Base-by-base conservation (phyloP, 1,140 invertebrate genomes). In the Reticulitermes speratus region DNA sequence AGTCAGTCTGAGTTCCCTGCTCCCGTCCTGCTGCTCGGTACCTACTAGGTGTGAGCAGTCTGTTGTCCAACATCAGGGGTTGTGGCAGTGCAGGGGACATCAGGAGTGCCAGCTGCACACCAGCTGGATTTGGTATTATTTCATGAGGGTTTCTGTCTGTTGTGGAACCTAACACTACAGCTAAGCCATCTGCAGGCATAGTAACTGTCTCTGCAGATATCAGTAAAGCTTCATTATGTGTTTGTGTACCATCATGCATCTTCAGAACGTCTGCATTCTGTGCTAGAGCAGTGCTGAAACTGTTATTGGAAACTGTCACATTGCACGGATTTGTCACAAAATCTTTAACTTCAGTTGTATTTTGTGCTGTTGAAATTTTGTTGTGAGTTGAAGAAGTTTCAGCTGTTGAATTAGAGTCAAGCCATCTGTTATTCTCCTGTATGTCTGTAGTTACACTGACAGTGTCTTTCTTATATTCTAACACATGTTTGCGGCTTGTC, bases 1-100 rank as follows among this genome's bases (percentile, higher is more conserved):
- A 87, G 86, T 95, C 94, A 14, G 95, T 96, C 90, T 96, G 95
- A 21, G 95, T 96, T 65, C 92, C 92, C 75, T 92, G 94, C 89
- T 95, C 94, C 88, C 92, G 93, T 32, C 44, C 82, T 9, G 32
- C 9, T 21, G 55, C n/a, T 32, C 89, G 75, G 55, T 87, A 88
- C 65, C 87, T 88, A 69, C 86, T 88, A 1, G 89, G 89, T 0
- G 88, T 89, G 30, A 89, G 87, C 2, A 89, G 82, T 32, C 88
- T 86, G 7, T 86, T 87, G 7, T 69, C 75, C 32, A 81, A 6
- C 82, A 65, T 52, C 23, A 44, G 65, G 25, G 44, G 69, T 21
- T 83, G 85, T 21, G 38, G 45, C 8, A 69, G 30, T n/a, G 82
- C 25, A 21, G 88, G 88, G 7, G 87, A 86, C 21, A 88, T 86